Evolutionary conservation across 2,797 vertebrate genomes (phyloP), one percentile per base, ranked within the genome.

Genomic region (Carcharodon carcharias): DNA sequence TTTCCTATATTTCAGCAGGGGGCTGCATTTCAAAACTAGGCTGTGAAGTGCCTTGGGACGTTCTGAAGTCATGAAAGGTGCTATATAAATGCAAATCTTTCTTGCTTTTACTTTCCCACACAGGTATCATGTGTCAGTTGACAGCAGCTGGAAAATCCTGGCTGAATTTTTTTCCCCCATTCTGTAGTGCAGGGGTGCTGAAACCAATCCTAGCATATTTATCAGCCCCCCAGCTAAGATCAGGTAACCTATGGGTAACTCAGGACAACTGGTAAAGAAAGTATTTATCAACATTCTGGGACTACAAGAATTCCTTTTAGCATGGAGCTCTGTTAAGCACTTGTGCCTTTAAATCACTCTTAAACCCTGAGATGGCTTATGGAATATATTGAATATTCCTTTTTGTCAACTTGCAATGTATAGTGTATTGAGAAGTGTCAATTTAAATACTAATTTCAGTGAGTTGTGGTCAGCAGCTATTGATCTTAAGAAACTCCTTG

Each of bases 371-470:
- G 35, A 93, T 26, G 61, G 91, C n/a, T 93, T 45, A 93, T 45
- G 21, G 67, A 93, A 93, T 67, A 11, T 21, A 26, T 40, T 67
- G 61, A 65, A 65, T 45, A 26, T 67, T 93, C 18, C 28, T 93
- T 93, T 40, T 63, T n/a, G 23, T 40, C 35, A 23, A 67, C 40
- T 67, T 93, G 61, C 63, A 65, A 67, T 26, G 21, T 40, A 11
- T 40, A 45, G 40, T 23, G 35, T 9, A 40, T 28, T 67, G 91
- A 65, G 23, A 67, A 93, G 63, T 67, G n/a, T 93, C 35, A 93
- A 67, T 67, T 67, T 40, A 93, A 93, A 67, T 67, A 65, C 23
- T 40, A 93, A 93, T 93, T 45, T 93, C 91, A 93, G n/a, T 45
- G 91, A 65, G n/a, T 93, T 65, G 11, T 67, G 61, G 61, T 67